Conservation (phyloP, 2,888 invertebrate genomes). For the Thecophora atra region DNA sequence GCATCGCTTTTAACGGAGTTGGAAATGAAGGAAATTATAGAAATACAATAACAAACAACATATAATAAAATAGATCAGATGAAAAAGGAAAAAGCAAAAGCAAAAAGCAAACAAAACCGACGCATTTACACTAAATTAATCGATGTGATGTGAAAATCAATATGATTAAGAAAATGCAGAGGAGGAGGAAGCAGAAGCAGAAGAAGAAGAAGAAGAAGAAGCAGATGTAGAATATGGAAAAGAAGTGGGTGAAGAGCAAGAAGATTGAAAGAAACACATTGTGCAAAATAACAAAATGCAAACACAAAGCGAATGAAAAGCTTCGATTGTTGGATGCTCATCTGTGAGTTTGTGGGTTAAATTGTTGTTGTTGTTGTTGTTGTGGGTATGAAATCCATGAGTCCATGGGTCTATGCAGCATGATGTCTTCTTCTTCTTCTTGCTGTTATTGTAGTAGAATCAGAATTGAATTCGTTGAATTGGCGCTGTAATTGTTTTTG, state of each 20-base stretch:
- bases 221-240: not conserved
- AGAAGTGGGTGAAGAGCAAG: not conserved
- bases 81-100: conserved; percentile 1
- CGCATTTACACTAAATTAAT: not conserved
- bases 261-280: not conserved
- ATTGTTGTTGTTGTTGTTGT: not conserved
- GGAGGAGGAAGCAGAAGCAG: not conserved
- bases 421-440: not conserved
- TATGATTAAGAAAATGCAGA: not conserved
- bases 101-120: not conserved
- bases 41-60: not conserved
- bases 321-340: conserved; percentile 12
- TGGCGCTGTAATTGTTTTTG: conserved; percentile 8
- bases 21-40: no score
- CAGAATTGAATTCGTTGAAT: conserved; percentile 7
- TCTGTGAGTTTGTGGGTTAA: conserved; percentile 30
- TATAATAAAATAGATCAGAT: conserved; percentile 9
- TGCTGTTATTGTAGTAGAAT: conserved; percentile 17
- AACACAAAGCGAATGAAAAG: conserved; percentile 25
- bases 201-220: not conserved
- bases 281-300: not conserved
- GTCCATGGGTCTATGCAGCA: not conserved
- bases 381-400: not conserved
- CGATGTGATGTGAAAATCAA: no score
- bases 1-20: conserved; percentile 2